Evolutionary conservation across 2,113 vertebrate genomes (phyloP), one percentile per base, ranked within the genome.

Genomic region (Hippopotamus amphibius): DNA sequence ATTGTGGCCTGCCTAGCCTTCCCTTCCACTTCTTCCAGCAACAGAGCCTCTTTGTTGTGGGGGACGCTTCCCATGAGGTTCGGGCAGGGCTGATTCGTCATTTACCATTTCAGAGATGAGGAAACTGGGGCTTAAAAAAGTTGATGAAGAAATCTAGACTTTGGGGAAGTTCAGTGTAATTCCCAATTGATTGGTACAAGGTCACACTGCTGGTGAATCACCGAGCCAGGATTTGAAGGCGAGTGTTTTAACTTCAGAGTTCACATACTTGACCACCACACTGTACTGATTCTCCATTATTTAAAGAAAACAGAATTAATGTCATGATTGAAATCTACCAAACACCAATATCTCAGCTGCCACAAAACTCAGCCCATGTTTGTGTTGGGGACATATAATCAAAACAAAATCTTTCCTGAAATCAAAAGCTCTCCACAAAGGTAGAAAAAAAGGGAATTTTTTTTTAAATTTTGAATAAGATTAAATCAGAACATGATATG

Each of bases 241-340:
- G 57, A 90, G 41, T 14, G 3, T 66, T 83, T 65, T 46, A 43
- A 87, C 12, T 43, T 65, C 17, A 46, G 46, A 83, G 11, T 69
- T 48, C n/a, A 53, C 5, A 16, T 43, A n/a, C 53, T 46, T 86
- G 37, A 89, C 65, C 33, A 46, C 43, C 16, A 71, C 48, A 19
- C 30, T 41, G 26, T 33, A 80, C 13, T 26, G 22, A 57, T 80
- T 92, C 43, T 84, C 57, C 46, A 24, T 85, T 53, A 33, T n/a
- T 93, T 81, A 72, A 74, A 91, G 41, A 80, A 85, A 59, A 50
- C 50, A 53, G 48, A 85, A 83, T 87, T 83, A 65, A 43, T 50
- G 61, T 26, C n/a, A 50, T 48, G 37, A 74, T 41, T 87, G 68
- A 93, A 95, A 93, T 21, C 61, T 59, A 57, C n/a, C 33, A 30